Base-by-base conservation (phyloP, 2,797 vertebrate genomes). In the Emydoidea blandingii region DNA sequence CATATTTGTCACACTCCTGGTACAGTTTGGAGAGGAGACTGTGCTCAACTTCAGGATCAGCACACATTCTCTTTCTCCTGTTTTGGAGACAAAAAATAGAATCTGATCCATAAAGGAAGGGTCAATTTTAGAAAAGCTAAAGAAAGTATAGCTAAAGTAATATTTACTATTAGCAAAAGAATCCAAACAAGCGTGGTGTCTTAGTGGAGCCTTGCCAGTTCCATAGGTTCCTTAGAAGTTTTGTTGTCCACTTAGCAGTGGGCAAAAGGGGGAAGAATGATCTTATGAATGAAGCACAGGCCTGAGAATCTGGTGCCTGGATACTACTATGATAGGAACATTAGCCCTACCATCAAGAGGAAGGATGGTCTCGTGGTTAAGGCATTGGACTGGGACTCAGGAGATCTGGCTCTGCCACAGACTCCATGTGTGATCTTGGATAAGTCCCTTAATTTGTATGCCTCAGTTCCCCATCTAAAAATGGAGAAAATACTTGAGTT, bases 331-430 rank as follows among this genome's bases (percentile, higher is more conserved):
- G 50, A 47, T 57, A 90, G 62, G 44, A 5, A 4, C 2, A 52
- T 27, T 52, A 65, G 6, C 5, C 19, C 25, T 25, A 27, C 15
- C 79, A 41, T 6, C 59, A 0, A 65, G 41, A 56, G 47, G 78
- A 82, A 65, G 3, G 79, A 52, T 0, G 0, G 8, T 44, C 1
- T 0, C 56, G 44, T 52, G 79, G 3, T 53, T 86, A 49, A 80
- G 56, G 37, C 15, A 65, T 0, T 0, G 16, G 12, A 12, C 83
- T 44, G 31, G 88, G 50, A 8, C 82, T 34, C 65, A 83, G 44
- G 21, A 81, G 1, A 0, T 86, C 50, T 80, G 54, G n/a, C 49
- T 81, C 62, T 59, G 14, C 16, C 29, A 37, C 23, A 47, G 83
- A 91, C 47, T 34, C 68, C 53, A 31, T 82, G 23, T 27, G 56